phyloP scores from a whole-genome alignment of 1,140 invertebrate genomes.

The Ceratina japonica region DNA sequence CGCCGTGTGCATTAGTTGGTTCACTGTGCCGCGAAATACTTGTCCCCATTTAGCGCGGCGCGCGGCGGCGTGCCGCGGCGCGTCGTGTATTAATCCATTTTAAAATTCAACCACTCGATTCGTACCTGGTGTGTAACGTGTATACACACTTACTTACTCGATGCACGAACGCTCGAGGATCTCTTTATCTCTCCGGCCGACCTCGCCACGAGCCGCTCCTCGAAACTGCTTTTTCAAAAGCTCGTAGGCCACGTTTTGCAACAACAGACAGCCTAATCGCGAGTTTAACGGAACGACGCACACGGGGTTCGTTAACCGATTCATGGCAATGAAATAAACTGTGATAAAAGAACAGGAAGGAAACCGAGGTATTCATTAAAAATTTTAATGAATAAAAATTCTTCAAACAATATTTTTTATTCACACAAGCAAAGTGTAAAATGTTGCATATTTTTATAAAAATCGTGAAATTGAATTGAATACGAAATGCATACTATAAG shows the following conservation, averaged over 20 bases:
- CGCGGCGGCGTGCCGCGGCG: too few relatives aligned
- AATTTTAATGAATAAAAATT: too few relatives aligned
- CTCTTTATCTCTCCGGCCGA: conserved; percentile 33
- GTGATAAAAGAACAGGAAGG: too few relatives aligned
- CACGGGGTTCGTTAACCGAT: background rate
- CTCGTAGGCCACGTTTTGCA: background rate
- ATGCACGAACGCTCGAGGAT: conserved; percentile 19
- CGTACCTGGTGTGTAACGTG: background rate
- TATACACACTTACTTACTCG: conserved; percentile 5
- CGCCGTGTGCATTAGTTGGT: background rate
- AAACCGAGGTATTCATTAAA: too few relatives aligned
- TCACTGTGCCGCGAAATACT: conserved; percentile 26
- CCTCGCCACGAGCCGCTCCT: conserved; percentile 13
- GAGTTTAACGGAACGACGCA: background rate
- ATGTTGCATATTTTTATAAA: too few relatives aligned
- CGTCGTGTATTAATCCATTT: conserved; percentile 40
- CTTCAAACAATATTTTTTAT: too few relatives aligned
- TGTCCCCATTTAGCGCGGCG: conserved; percentile 31
- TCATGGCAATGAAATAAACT: background rate
- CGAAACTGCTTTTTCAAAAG: conserved; percentile 9
- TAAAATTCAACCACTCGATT: conserved; percentile 26
- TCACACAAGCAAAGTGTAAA: too few relatives aligned
- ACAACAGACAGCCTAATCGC: background rate
- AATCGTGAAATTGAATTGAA: too few relatives aligned
- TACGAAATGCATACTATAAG: too few relatives aligned